Evolutionary conservation across 1,140 invertebrate species (phyloP).

Genomic region (Neoseiulus cucumeris): DNA sequence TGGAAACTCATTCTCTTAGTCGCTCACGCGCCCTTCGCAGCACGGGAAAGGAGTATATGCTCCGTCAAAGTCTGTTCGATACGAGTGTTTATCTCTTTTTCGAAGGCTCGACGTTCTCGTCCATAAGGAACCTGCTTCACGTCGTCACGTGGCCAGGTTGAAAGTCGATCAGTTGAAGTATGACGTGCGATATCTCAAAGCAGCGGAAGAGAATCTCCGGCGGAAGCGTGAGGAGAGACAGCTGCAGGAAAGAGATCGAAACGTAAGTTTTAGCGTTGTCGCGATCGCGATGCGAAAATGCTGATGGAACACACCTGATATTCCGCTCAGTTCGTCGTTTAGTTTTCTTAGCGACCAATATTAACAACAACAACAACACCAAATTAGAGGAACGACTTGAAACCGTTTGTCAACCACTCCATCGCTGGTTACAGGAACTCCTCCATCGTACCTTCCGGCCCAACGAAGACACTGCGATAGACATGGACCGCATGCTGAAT

Average conservation of each 20-base stretch:
- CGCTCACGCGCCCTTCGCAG: too few species aligned
- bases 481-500: conserved; percentile 65
- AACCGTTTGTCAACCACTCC: too few species aligned
- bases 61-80: too few species aligned
- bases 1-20: too few species aligned
- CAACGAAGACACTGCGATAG: conserved; percentile 60
- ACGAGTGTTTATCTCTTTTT: too few species aligned
- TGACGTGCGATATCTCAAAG: conserved; percentile 26
- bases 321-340: too few species aligned
- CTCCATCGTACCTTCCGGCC: conserved; percentile 57
- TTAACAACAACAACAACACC: too few species aligned
- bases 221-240: conserved; percentile 43
- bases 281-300: too few species aligned
- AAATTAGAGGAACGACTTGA: too few species aligned
- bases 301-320: too few species aligned
- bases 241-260: conserved; percentile 56
- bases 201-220: conserved; percentile 48
- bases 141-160: conserved; percentile 68
- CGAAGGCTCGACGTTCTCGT: conserved; percentile 58
- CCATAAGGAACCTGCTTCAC: conserved; percentile 68
- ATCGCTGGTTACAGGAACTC: conserved; percentile 35
- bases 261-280: conserved; percentile 26
- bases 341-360: too few species aligned
- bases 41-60: too few species aligned
- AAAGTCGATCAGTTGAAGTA: conserved; percentile 88